Evolutionary conservation across 2,113 vertebrate genomes (phyloP), one percentile per base, ranked within the genome.

Genomic region (Halichoerus grypus): DNA sequence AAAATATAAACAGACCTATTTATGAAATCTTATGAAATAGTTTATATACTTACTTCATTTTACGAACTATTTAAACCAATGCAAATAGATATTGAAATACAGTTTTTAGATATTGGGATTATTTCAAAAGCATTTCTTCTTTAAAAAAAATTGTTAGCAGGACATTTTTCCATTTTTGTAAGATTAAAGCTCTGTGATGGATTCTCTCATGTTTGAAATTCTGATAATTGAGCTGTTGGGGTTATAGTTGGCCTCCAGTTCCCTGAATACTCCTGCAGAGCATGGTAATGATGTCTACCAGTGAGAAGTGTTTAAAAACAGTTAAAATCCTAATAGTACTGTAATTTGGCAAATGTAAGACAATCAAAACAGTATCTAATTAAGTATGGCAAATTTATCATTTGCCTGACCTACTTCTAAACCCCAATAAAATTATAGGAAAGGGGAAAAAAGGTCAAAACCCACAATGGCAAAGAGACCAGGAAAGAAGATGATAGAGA

Each of bases 11-110:
- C 7, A 93, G 21, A 61, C 22, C 14, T 84, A 15, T 51, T 88
- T 97, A 81, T 69, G 9, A 89, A 95, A 80, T 95, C 11, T 33
- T 74, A 4, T 55, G 57, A 97, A 84, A 61, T 51, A 65, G 6
- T 51, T 88, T 39, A 69, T 61, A 28, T 53, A 12, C 9, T 46
- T 57, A 42, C 4, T 85, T 95, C 26, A 81, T 86, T 91, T 91
- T 79, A 42, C 16, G 57, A 42, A n/a, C 10, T 18, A 57, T 39
- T 81, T 94, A 49, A 84, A 63, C 49, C 87, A 55, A 51, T 88
- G 26, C 63, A 42, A 93, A 91, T 7, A 76, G 39, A 4, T 69
- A 24, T 84, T 87, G 87, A 87, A 74, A 71, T 74, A 46, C 1
- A 57, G 33, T 57, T 53, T 31, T 94, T 59, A 22, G 19, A 9